Evolutionary conservation across 2,888 invertebrate species (phyloP).

Genomic region (Dexiosoma caninum): DNA sequence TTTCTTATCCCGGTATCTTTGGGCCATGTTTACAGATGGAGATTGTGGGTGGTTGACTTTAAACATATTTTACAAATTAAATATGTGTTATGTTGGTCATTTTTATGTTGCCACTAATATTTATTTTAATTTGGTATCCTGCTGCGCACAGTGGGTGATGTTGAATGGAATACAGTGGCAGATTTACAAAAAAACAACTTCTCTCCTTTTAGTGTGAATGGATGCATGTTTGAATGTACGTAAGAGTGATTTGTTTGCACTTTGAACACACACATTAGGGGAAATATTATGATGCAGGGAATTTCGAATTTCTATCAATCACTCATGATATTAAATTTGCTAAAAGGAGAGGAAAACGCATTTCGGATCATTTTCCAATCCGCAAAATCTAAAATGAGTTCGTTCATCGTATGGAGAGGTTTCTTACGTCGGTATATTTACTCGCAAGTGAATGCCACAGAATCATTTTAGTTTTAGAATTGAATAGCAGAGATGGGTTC

Average conservation of each 20-base stretch:
- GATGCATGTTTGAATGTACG: no score
- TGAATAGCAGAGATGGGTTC: no score
- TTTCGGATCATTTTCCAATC: neutral
- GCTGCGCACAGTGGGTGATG: conserved; percentile 50
- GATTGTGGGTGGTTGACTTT: conserved; percentile 24
- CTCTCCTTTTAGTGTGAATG: no score
- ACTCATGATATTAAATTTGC: no score
- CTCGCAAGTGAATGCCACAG: no score
- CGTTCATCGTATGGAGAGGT: no score
- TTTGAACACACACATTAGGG: neutral
- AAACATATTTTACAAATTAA: conserved; percentile 57
- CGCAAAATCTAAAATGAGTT: no score
- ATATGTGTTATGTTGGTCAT: conserved; percentile 59
- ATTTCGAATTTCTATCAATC: no score
- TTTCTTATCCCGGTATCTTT: neutral
- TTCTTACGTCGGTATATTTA: no score
- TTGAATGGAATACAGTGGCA: conserved; percentile 13
- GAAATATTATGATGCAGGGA: neutral
- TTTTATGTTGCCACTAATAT: conserved; percentile 62
- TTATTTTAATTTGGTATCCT: conserved; percentile 49
- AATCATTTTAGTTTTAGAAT: no score
- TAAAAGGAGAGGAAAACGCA: no score
- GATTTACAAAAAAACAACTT: no score
- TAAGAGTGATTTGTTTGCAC: neutral
- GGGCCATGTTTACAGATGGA: neutral